These are phyloP conservation scores for Molorchus minor DNA, from an alignment of 2,888 invertebrate genomes.

Conservation along the genomic window DNA sequence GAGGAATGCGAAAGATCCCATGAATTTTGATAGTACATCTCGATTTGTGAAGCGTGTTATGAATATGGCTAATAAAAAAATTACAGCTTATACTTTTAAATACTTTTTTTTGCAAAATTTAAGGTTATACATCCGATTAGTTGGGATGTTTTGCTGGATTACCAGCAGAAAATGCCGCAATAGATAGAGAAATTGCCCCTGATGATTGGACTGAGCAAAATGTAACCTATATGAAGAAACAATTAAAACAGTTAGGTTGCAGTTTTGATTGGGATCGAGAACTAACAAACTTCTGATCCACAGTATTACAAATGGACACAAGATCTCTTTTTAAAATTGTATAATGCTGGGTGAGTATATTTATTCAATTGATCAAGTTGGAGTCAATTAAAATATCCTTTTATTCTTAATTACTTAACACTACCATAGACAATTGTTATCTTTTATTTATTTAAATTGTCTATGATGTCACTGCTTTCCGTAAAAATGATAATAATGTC, in stretches of 20 bases:
- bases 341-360: slow-evolving; percentile 70
- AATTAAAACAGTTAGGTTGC: slow-evolving; percentile 78
- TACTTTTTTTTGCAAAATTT: slow-evolving; percentile 28
- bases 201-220: slow-evolving; percentile 89
- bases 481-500: too few relatives aligned
- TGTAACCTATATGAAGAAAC: slow-evolving; percentile 83
- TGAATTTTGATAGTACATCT: too few relatives aligned
- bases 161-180: slow-evolving; percentile 99
- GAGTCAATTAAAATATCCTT: too few relatives aligned
- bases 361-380: too few relatives aligned
- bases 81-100: neutral
- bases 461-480: too few relatives aligned
- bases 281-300: slow-evolving; percentile 86
- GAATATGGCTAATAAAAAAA: too few relatives aligned
- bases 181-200: slow-evolving; percentile 82
- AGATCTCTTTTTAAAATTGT: slow-evolving; percentile 88
- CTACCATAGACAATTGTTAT: too few relatives aligned
- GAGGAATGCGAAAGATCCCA: too few relatives aligned
- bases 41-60: too few relatives aligned
- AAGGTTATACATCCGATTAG: slow-evolving; percentile 92
- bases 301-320: slow-evolving; percentile 97
- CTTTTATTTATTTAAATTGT: too few relatives aligned
- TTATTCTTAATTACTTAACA: too few relatives aligned
- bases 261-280: slow-evolving; percentile 95
- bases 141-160: slow-evolving; percentile 99